phyloP scores from a whole-genome alignment of 2,888 invertebrate species.

The Volucella inanis region DNA sequence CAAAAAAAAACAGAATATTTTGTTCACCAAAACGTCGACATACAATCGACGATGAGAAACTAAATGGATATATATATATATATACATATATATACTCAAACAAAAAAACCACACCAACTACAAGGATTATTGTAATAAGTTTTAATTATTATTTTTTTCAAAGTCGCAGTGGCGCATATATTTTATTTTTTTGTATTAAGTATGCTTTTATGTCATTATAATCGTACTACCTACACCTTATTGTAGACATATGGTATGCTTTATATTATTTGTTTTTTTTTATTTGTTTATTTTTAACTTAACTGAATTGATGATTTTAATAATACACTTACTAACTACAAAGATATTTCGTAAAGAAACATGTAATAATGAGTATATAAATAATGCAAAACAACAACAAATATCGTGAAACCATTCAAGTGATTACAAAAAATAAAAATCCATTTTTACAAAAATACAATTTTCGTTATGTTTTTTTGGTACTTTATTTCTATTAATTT shows the following conservation, averaged over 20 bases:
- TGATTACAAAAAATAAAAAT: slow-evolving; percentile 64
- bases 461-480: slow-evolving; percentile 11
- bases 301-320: slow-evolving; percentile 7
- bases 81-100: too few relatives aligned
- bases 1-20: not conserved
- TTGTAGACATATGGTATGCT: slow-evolving; percentile 1
- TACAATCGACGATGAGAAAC: not conserved
- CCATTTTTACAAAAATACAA: slow-evolving; percentile 58
- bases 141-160: slow-evolving; percentile 30
- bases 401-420: slow-evolving; percentile 59
- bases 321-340: slow-evolving; percentile 41
- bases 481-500: slow-evolving; percentile 42
- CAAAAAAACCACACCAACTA: slow-evolving; percentile 10
- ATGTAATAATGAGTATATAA: slow-evolving; percentile 5
- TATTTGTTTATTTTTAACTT: slow-evolving; percentile 1
- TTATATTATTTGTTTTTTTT: slow-evolving; percentile 29
- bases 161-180: slow-evolving; percentile 23
- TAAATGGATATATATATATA: too few relatives aligned
- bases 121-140: slow-evolving; percentile 55
- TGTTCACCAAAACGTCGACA: slow-evolving; percentile 22
- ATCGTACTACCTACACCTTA: slow-evolving; percentile 34
- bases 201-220: slow-evolving; percentile 50
- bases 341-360: slow-evolving; percentile 24
- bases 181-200: slow-evolving; percentile 45
- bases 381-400: slow-evolving; percentile 35